Evolutionary conservation across 2,797 vertebrate genomes (phyloP).

Genomic region (Sebastes dallii): DNA sequence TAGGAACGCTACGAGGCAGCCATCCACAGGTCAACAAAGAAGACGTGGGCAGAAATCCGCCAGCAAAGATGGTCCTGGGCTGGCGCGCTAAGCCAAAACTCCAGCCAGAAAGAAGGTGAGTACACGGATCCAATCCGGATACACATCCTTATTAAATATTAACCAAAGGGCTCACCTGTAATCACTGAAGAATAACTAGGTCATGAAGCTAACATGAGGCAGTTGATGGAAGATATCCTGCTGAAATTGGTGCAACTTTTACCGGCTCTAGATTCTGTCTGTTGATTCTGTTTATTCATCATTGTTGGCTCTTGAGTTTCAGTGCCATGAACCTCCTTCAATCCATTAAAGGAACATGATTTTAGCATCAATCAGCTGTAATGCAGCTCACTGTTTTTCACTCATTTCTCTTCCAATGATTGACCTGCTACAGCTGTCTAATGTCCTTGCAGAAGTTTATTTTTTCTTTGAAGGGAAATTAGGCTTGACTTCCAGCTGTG

Average conservation of each 20-base stretch:
- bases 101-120: slow-evolving; percentile 86
- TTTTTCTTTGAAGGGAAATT: neutral
- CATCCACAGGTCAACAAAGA: slow-evolving; percentile 92
- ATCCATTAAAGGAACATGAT: neutral
- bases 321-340: neutral
- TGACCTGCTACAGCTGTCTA: neutral
- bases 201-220: neutral
- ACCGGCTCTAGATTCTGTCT: neutral
- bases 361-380: neutral
- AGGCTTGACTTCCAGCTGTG: neutral
- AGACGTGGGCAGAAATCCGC: slow-evolving; percentile 97
- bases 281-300: neutral
- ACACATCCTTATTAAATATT: neutral
- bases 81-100: slow-evolving; percentile 88
- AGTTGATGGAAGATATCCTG: neutral
- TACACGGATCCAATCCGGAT: slow-evolving; percentile 1
- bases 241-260: neutral
- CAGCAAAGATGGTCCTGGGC: slow-evolving; percentile 98
- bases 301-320: neutral
- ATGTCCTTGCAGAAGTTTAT: neutral
- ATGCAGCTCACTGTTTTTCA: neutral
- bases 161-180: neutral
- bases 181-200: neutral
- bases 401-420: neutral
- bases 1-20: slow-evolving; percentile 96